These are phyloP conservation scores for Brienomyrus longianalis DNA, from an alignment of 2,113 vertebrate species.

Conservation along the genomic window DNA sequence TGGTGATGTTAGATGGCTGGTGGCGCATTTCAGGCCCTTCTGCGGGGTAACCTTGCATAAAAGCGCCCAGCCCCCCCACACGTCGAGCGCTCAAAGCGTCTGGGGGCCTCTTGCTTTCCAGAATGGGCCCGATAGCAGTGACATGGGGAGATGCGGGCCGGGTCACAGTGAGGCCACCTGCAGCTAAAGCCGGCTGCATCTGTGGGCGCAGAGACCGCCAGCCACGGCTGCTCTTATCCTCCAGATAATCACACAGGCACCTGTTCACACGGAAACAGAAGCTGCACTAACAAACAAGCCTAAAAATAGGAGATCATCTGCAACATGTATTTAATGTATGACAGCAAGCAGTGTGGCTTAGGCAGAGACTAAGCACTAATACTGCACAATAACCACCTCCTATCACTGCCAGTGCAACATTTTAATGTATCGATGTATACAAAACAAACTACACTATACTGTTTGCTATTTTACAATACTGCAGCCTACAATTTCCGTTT, in stretches of 20 bases:
- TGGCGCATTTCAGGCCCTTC: neutral
- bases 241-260: constrained; percentile 4
- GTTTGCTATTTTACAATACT: neutral
- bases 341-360: neutral
- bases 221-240: neutral
- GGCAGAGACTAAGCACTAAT: neutral
- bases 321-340: constrained; percentile 5
- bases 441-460: neutral
- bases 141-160: neutral
- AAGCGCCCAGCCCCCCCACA: neutral
- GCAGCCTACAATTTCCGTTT: neutral
- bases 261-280: constrained; percentile 20
- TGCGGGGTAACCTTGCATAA: neutral
- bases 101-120: neutral
- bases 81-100: neutral
- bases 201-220: neutral
- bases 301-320: constrained; percentile 21
- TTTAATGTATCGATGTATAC: neutral
- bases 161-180: neutral
- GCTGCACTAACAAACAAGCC: constrained; percentile 18
- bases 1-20: neutral
- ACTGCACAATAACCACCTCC: neutral
- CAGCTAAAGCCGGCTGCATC: neutral
- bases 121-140: neutral
- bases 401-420: neutral